Evolutionary conservation across 1,140 invertebrate genomes (phyloP), one percentile per base, ranked within the genome.

Genomic region (Cepaea nemoralis): DNA sequence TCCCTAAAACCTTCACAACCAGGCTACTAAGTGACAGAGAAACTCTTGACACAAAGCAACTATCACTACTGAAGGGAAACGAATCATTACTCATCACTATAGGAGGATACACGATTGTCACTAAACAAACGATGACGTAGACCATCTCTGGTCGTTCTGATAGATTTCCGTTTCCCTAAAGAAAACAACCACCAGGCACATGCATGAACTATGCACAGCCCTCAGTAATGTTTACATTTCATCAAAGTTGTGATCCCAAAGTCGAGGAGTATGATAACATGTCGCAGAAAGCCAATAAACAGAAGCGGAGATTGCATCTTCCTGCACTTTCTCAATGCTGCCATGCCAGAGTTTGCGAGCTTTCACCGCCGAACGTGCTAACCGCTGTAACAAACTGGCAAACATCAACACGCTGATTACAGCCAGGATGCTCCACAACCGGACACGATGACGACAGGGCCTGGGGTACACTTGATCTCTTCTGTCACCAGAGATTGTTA

Each of bases 401-500:
- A 75, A 75, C 73, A 75, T 75, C 73, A 75, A 75, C 73, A 75
- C 39, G 22, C 19, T n/a, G 19, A 50, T 45, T 45, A 75, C 12
- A 75, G 40, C n/a, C 73, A 75, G 73, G 73, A 75, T 48, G 73
- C 39, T 10, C 69, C 37, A 69, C 66, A 6, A 37, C 12, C 66
- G 22, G 66, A 35, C 66, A 2, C 19, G 40, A 48, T 31, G 73
- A 75, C 73, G 73, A 75, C 73, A 71, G 37, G 19, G 12, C 37
- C 35, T 24, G 69, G 37, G 37, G 37, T 5, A 50, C 27, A 50
- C 73, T 40, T 66, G 55, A 77, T 77, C 35, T 50, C 33, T 77
- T 77, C 76, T 77, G 76, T 77, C 76, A 66, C 76, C 76, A 50
- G 22, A 50, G 45, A 75, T 75, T 75, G 73, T 75, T 75, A 75